Conservation (phyloP, 2,888 invertebrate genomes). For the Pristionchus exspectatus region DNA sequence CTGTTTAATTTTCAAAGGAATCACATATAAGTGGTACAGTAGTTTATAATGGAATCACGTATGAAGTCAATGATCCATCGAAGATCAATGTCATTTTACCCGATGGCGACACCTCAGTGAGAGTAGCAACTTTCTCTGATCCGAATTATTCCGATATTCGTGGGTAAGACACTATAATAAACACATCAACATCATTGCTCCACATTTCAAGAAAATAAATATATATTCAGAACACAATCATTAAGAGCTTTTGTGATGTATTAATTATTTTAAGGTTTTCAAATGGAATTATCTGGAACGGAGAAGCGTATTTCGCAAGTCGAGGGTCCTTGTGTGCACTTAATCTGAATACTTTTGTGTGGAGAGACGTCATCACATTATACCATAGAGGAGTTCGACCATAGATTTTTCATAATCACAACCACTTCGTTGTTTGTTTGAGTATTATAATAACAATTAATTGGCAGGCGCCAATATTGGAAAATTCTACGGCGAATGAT, state of each 20-base stretch:
- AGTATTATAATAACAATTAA: too few species aligned
- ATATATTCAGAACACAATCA: too few species aligned
- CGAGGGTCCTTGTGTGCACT: not conserved
- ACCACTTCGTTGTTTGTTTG: not conserved
- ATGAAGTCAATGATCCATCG: not conserved
- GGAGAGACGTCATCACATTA: not conserved
- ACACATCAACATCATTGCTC: not conserved
- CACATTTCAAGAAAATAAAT: too few species aligned
- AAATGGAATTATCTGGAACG: not conserved
- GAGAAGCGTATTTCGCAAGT: not conserved
- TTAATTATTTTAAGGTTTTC: not conserved
- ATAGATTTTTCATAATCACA: not conserved
- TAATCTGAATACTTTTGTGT: not conserved
- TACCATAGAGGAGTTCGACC: not conserved
- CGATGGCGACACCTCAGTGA: not conserved
- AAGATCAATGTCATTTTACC: not conserved
- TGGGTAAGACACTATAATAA: too few species aligned
- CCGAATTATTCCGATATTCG: not conserved
- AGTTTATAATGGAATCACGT: not conserved
- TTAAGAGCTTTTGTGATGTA: too few species aligned
- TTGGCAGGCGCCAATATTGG: not conserved
- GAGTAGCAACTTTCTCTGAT: not conserved
- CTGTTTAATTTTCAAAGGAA: not conserved
- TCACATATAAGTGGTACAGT: not conserved
- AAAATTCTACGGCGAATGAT: not conserved